These are phyloP conservation scores for Podarcis siculus DNA, from an alignment of 2,797 vertebrate genomes.

Conservation along the genomic window DNA sequence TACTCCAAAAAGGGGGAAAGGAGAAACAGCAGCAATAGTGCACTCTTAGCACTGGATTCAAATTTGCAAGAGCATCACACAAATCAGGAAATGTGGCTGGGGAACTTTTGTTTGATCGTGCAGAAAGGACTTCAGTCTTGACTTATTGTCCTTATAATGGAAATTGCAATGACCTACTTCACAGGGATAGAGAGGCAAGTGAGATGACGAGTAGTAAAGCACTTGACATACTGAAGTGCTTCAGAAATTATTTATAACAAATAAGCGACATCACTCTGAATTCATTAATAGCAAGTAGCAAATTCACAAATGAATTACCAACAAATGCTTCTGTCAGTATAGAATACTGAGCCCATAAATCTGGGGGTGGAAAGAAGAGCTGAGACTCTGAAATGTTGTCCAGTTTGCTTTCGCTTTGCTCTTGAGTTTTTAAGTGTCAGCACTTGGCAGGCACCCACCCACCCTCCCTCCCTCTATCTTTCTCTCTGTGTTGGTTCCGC, in stretches of 20 bases:
- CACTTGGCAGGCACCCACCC: not conserved
- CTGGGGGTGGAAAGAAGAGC: not conserved
- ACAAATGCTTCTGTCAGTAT: not conserved
- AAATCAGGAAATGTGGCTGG: not conserved
- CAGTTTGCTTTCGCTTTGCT: not conserved
- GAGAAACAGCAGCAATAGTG: not conserved
- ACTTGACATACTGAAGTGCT: not conserved
- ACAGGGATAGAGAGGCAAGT: not conserved
- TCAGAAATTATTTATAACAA: constrained; percentile 32
- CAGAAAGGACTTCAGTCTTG: not conserved
- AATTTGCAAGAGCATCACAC: not conserved
- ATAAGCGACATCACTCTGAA: constrained; percentile 22
- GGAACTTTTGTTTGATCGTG: not conserved
- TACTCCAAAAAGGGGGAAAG: not conserved
- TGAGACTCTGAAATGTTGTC: not conserved
- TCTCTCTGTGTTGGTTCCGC: not conserved
- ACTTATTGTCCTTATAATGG: constrained; percentile 68
- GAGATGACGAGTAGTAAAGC: constrained; percentile 3
- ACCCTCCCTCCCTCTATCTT: not conserved
- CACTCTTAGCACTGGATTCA: not conserved
- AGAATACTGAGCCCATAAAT: not conserved
- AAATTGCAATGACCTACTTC: constrained; percentile 15
- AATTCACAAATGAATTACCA: constrained; percentile 14
- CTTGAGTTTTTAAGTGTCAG: not conserved
- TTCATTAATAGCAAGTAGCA: constrained; percentile 19